A percentile compares a stretch with the other conserved stretches of the same genome.
Conservation (phyloP, 2,888 invertebrate species). For the Litoditis marina region DNA sequence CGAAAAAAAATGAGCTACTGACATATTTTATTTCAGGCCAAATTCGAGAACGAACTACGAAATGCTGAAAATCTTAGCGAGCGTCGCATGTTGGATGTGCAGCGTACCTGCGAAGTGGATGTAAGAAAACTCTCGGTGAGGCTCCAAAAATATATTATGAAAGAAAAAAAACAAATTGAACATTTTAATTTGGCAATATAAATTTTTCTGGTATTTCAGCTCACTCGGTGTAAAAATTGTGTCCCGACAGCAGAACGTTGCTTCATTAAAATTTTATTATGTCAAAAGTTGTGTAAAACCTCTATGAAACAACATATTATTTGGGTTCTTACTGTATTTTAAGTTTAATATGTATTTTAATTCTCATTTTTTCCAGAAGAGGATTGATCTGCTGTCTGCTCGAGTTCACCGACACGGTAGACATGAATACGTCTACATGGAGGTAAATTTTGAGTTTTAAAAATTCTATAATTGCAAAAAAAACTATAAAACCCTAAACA, state of each 20-base stretch:
- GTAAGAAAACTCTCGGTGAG: background rate
- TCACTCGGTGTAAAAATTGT: too few relatives aligned
- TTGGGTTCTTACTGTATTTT: background rate
- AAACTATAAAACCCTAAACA: background rate
- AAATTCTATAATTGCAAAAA: background rate
- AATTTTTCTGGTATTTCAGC: too few relatives aligned
- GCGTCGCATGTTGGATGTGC: background rate
- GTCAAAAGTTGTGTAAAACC: too few relatives aligned
- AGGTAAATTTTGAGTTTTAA: slow-evolving; percentile 6
- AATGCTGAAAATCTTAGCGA: background rate
- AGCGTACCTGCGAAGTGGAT: background rate
- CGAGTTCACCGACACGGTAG: slow-evolving; percentile 5
- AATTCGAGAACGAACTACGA: background rate
- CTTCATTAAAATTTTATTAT: too few relatives aligned
- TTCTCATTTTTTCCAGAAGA: slow-evolving; percentile 9
- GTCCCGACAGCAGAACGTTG: too few relatives aligned
- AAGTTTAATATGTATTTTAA: background rate
- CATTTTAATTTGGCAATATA: too few relatives aligned
- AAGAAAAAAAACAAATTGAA: too few relatives aligned
- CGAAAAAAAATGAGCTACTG: too few relatives aligned
- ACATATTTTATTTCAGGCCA: background rate
- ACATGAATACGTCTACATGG: slow-evolving; percentile 10
- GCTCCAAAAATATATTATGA: background rate
- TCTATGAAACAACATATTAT: background rate
- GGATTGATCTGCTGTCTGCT: slow-evolving; percentile 11